Percentiles rank a stretch among this genome's conserved stretches.
phyloP scores from a whole-genome alignment of 2,113 vertebrate species.

The Dinomys branickii region DNA sequence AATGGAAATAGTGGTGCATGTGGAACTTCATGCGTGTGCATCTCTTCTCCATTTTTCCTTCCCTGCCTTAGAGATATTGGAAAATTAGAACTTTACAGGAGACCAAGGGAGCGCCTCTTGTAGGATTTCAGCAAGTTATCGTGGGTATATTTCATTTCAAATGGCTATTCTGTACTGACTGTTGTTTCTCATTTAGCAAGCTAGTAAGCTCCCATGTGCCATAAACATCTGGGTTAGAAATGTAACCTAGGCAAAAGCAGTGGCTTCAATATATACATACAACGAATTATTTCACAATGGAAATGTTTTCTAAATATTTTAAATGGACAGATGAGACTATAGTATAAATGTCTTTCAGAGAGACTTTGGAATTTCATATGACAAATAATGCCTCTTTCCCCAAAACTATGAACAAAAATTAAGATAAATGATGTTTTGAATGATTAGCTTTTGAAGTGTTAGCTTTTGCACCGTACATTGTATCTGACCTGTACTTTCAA shows the following conservation, averaged over 20 bases:
- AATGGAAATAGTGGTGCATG: neutral
- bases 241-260: neutral
- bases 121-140: neutral
- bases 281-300: neutral
- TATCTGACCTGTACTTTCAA: too few relatives aligned
- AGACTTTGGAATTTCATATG: neutral
- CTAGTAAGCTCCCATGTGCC: neutral
- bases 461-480: too few relatives aligned
- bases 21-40: neutral
- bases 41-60: neutral
- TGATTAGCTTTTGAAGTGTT: neutral
- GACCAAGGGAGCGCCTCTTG: neutral
- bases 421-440: neutral
- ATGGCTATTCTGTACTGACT: neutral
- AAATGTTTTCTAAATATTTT: neutral
- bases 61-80: neutral
- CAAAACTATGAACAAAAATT: neutral
- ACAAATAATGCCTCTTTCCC: neutral
- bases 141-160: neutral
- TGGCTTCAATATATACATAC: neutral
- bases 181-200: neutral
- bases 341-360: neutral
- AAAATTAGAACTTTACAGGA: neutral
- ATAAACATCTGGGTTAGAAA: neutral
- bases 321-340: neutral